Evolutionary conservation across 2,797 vertebrate genomes (phyloP), one percentile per base, ranked within the genome.

Genomic region (Hylomyscus alleni): DNA sequence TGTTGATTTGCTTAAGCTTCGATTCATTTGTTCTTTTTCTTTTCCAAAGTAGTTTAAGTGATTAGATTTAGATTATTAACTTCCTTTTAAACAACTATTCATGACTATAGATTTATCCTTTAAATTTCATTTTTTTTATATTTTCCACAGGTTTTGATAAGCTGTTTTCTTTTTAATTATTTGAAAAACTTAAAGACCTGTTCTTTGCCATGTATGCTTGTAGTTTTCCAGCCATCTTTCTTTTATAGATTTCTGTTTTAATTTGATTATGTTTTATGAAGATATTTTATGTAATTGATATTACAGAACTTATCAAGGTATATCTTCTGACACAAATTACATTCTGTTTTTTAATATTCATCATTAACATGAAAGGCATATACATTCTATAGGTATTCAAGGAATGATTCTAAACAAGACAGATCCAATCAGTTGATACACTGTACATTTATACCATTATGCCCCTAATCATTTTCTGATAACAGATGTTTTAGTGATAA

Each of bases 191-290:
- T 89, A 29, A 1, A 14, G 65, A 76, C 67, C 20, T 34, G 52
- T 40, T 86, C 1, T 77, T 82, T 24, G 26, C 8, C 8, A 80
- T 26, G 19, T 58, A 11, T 40, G 34, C 56, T 88, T 56, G 14
- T 26, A 24, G 9, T 40, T 92, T 94, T 73, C 24, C 58, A 72
- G 24, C 17, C 72, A 20, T 72, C 24, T 83, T 72, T 60, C 58
- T 73, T 26, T 90, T 62, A 93, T 14, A 76, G 44, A 44, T 31
- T 84, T 73, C 90, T 93, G 75, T 12, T 75, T 91, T 67, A 58
- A 62, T 29, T 92, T 20, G 60, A 54, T 26, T 75, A 11, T 76
- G 34, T 19, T 34, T 31, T 88, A 12, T 72, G 19, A 85, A 11
- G 0, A 6, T 78, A 72, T 20, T 73, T 84, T 65, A 7, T 62